Evolutionary conservation across 2,888 invertebrate genomes (phyloP).

Genomic region (Pasiphila rectangulata): DNA sequence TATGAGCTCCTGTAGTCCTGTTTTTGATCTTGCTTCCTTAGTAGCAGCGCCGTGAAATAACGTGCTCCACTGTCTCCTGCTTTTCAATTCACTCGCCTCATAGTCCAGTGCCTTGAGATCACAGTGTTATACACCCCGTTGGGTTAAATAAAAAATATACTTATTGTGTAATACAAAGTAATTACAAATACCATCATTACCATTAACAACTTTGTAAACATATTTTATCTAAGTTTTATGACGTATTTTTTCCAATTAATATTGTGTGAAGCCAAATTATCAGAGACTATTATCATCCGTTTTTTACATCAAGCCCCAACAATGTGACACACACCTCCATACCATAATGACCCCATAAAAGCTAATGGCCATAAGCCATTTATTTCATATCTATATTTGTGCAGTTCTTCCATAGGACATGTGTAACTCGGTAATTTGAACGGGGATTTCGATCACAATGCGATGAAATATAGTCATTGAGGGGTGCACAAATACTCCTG

Average conservation of each 20-base stretch:
- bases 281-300: constrained; percentile 3
- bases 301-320: constrained; percentile 18
- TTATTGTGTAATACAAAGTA: too few relatives aligned
- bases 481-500: background rate
- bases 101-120: too few relatives aligned
- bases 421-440: constrained; percentile 69
- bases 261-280: background rate
- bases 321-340: constrained; percentile 36
- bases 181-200: too few relatives aligned
- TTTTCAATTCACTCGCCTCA: too few relatives aligned
- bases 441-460: constrained; percentile 65
- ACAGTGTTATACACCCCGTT: too few relatives aligned
- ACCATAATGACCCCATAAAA: constrained; percentile 60
- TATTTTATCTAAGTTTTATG: too few relatives aligned
- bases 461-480: constrained; percentile 58
- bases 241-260: background rate
- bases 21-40: too few relatives aligned
- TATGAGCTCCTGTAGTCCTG: too few relatives aligned
- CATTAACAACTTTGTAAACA: too few relatives aligned
- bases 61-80: too few relatives aligned
- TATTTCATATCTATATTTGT: constrained; percentile 73
- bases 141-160: too few relatives aligned
- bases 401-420: constrained; percentile 53
- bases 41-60: too few relatives aligned
- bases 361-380: constrained; percentile 58